Percentiles rank a stretch among this genome's conserved stretches.
These are phyloP conservation scores for Lucilia sericata DNA, from an alignment of 1,140 invertebrate species.

Conservation along the genomic window DNA sequence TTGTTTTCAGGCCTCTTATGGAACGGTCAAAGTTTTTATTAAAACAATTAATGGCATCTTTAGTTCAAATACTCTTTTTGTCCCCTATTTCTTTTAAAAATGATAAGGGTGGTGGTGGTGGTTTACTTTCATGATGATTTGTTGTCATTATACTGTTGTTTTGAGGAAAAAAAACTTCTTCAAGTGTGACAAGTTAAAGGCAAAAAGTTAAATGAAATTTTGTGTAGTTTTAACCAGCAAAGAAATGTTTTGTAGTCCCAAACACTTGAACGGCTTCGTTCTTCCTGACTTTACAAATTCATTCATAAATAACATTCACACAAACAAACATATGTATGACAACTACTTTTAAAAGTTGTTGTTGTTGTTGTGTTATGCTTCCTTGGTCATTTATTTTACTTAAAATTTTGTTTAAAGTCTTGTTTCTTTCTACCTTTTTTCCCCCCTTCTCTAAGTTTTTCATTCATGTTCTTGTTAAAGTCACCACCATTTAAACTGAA, in stretches of 20 bases:
- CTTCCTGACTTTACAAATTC: constrained; percentile 11
- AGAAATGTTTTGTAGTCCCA: background rate
- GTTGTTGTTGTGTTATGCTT: background rate
- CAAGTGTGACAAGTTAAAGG: constrained; percentile 38
- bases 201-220: constrained; percentile 38
- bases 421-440: background rate
- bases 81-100: background rate
- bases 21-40: constrained; percentile 3
- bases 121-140: background rate
- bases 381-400: constrained; percentile 9
- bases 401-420: background rate
- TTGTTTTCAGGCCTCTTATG: background rate
- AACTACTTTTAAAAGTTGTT: background rate
- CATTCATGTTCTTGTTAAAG: background rate
- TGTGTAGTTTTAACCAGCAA: background rate
- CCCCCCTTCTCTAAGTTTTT: too few species aligned
- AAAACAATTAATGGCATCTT: constrained; percentile 32
- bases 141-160: background rate
- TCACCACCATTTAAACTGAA: constrained; percentile 40
- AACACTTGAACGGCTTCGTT: constrained; percentile 34
- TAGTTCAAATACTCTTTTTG: background rate
- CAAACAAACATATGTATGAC: background rate
- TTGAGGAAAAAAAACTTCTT: constrained; percentile 23
- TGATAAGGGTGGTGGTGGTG: background rate
- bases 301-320: background rate